phyloP scores from a whole-genome alignment of 2,113 vertebrate species.

The Gymnogyps californianus region DNA sequence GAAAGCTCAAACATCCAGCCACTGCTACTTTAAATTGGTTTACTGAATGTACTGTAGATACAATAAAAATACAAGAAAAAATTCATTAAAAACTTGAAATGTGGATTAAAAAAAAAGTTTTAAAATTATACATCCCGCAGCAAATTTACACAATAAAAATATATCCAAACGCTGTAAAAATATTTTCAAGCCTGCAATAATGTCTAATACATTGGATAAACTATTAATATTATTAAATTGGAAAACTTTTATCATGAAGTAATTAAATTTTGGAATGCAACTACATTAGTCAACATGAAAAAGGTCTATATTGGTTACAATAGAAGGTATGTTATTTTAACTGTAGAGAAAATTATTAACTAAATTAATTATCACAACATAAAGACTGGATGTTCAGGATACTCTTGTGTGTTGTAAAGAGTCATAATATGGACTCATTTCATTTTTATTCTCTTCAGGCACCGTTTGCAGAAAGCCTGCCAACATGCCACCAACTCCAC shows the following conservation, averaged over 20 bases:
- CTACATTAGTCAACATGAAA: neutral
- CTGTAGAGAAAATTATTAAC: neutral
- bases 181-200: neutral
- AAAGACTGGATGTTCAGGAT: neutral
- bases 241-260: neutral
- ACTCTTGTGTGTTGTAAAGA: neutral
- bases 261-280: neutral
- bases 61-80: neutral
- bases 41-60: neutral
- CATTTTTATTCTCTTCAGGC: neutral
- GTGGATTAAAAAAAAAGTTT: neutral
- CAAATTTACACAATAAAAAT: neutral
- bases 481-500: neutral
- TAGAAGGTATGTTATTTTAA: neutral
- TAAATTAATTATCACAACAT: neutral
- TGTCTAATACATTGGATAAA: neutral
- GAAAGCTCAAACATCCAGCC: neutral
- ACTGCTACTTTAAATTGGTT: neutral
- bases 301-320: neutral
- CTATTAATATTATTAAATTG: neutral
- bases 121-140: neutral
- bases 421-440: neutral
- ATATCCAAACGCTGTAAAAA: neutral
- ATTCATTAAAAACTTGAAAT: neutral
- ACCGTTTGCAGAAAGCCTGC: neutral